phyloP scores from a whole-genome alignment of 2,797 vertebrate species.

The Passerculus sandwichensis region DNA sequence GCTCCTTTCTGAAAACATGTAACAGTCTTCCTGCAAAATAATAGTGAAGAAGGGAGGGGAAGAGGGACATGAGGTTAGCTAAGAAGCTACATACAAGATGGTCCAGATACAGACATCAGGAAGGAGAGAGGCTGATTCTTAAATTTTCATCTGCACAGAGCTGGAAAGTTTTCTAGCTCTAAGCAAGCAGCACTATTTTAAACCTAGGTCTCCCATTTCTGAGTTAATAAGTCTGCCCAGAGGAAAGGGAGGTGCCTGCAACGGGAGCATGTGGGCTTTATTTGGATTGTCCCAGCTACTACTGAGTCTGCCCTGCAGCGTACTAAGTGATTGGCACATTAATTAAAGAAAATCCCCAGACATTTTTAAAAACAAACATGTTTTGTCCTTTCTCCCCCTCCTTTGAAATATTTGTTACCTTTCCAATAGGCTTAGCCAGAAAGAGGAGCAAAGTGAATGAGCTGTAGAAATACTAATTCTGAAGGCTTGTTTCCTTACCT shows the following conservation, averaged over 20 bases:
- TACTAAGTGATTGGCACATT: not conserved
- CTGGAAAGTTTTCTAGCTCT: not conserved
- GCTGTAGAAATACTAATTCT: not conserved
- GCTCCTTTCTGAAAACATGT: not conserved
- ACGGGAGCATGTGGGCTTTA: not conserved
- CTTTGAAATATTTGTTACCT: not conserved
- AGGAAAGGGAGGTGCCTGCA: slow-evolving; percentile 22
- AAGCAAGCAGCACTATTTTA: not conserved
- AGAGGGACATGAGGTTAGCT: not conserved
- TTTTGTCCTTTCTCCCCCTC: not conserved
- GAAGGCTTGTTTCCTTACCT: not conserved
- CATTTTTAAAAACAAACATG: slow-evolving; percentile 19
- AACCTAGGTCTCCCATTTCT: not conserved
- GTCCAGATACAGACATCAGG: not conserved
- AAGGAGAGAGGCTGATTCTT: not conserved
- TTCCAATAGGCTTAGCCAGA: not conserved
- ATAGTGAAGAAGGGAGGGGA: not conserved
- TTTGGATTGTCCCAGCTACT: slow-evolving; percentile 39
- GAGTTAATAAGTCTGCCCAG: not conserved
- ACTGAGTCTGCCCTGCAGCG: slow-evolving; percentile 12
- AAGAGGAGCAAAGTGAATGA: not conserved
- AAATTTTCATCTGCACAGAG: not conserved
- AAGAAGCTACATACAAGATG: not conserved
- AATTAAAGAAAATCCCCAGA: slow-evolving; percentile 13
- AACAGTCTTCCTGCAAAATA: not conserved